A percentile compares a stretch with the other conserved stretches of the same genome.
Conservation (phyloP, 2,888 invertebrate species). For the Xestia c-nigrum region DNA sequence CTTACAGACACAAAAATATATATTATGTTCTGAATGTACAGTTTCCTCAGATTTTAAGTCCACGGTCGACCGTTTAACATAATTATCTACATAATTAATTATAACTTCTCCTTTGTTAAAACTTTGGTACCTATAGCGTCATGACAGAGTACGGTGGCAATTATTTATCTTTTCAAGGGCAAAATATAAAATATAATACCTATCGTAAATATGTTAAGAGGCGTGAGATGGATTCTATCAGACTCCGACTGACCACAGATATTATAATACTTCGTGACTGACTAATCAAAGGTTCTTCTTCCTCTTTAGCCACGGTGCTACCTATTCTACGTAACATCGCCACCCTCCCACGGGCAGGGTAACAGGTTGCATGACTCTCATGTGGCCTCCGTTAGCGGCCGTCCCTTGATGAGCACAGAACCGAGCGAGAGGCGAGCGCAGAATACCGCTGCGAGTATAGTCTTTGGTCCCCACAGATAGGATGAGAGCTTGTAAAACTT, state of each 20-base stretch:
- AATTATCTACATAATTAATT: not conserved
- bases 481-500: not conserved
- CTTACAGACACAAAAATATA: not conserved
- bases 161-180: not conserved
- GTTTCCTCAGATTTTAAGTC: not conserved
- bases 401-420: not conserved
- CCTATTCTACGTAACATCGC: not conserved
- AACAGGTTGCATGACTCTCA: not conserved
- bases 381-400: not conserved
- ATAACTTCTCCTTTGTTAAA: not conserved
- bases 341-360: not conserved
- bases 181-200: not conserved
- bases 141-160: not conserved
- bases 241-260: no score
- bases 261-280: no score
- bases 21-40: not conserved
- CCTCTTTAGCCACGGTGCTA: not conserved
- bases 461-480: not conserved
- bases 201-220: no score
- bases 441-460: not conserved
- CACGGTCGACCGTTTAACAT: not conserved
- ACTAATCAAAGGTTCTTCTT: not conserved
- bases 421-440: not conserved
- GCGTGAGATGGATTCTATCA: no score
- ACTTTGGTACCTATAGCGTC: not conserved